These are phyloP conservation scores for Tyrophagus putrescentiae DNA, from an alignment of 1,140 invertebrate genomes.

Conservation along the genomic window DNA sequence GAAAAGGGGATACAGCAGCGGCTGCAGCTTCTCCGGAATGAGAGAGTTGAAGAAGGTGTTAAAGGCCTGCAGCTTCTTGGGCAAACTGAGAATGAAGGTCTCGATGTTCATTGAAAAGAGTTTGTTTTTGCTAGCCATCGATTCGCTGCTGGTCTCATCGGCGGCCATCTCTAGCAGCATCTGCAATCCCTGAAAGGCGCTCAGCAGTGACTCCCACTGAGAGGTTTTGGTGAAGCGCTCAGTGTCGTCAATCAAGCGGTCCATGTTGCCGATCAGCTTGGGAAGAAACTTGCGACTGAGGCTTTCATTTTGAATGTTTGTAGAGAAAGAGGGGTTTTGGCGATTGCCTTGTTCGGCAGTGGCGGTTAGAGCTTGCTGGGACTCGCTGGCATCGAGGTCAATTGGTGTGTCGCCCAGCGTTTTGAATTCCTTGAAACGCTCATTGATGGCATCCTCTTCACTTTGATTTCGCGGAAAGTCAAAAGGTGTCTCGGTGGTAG, in stretches of 20 bases:
- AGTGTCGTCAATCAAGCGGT: constrained; percentile 13
- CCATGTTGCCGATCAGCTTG: constrained; percentile 19
- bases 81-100: constrained; percentile 4
- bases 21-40: constrained; percentile 17
- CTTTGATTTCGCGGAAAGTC: background rate
- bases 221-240: constrained; percentile 15
- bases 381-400: constrained; percentile 19
- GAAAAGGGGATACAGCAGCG: background rate
- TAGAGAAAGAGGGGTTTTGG: background rate
- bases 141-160: background rate
- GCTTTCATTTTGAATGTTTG: constrained; percentile 12
- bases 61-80: constrained; percentile 14
- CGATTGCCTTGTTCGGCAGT: background rate
- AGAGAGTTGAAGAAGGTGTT: constrained; percentile 7
- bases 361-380: no score
- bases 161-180: constrained; percentile 16
- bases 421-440: background rate
- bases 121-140: constrained; percentile 4
- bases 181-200: constrained; percentile 17
- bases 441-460: background rate
- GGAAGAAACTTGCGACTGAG: constrained; percentile 18
- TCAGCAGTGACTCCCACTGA: constrained; percentile 19
- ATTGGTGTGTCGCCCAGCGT: background rate
- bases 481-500: background rate
- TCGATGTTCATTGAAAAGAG: background rate